phyloP scores from a whole-genome alignment of 2,888 invertebrate genomes.

The Troides helena region DNA sequence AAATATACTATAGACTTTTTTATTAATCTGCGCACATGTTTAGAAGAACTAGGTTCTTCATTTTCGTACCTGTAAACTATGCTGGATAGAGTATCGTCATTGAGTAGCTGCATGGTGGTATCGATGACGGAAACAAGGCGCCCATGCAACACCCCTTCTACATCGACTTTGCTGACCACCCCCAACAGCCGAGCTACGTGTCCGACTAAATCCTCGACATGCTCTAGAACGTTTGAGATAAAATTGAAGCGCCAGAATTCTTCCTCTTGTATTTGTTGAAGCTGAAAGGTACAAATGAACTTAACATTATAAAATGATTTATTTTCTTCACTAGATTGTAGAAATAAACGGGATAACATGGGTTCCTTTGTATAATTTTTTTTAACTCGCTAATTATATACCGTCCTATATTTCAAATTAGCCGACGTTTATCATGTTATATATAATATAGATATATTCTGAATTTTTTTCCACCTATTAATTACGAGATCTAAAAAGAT shows the following conservation, averaged over 20 bases:
- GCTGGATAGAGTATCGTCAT: constrained; percentile 67
- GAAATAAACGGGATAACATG: too few species aligned
- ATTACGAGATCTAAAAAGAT: too few species aligned
- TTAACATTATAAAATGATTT: too few species aligned
- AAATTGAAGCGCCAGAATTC: constrained; percentile 74
- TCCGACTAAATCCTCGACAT: constrained; percentile 56
- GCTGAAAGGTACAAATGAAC: constrained; percentile 41
- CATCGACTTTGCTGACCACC: constrained; percentile 65
- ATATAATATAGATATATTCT: too few species aligned
- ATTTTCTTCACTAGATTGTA: too few species aligned
- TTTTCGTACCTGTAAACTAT: constrained; percentile 65
- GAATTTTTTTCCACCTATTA: too few species aligned
- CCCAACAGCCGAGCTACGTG: constrained; percentile 68
- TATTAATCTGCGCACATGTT: too few species aligned
- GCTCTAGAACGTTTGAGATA: constrained; percentile 64
- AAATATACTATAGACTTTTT: too few species aligned
- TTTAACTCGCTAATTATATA: too few species aligned
- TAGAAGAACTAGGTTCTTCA: not conserved
- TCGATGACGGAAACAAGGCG: constrained; percentile 64
- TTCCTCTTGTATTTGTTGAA: constrained; percentile 59
- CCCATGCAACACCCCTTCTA: constrained; percentile 50
- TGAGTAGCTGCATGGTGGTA: constrained; percentile 62
- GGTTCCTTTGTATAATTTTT: too few species aligned
- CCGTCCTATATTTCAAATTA: too few species aligned
- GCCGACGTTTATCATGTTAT: too few species aligned